Conservation (phyloP, 2,888 invertebrate genomes). For the Junonia oenone region DNA sequence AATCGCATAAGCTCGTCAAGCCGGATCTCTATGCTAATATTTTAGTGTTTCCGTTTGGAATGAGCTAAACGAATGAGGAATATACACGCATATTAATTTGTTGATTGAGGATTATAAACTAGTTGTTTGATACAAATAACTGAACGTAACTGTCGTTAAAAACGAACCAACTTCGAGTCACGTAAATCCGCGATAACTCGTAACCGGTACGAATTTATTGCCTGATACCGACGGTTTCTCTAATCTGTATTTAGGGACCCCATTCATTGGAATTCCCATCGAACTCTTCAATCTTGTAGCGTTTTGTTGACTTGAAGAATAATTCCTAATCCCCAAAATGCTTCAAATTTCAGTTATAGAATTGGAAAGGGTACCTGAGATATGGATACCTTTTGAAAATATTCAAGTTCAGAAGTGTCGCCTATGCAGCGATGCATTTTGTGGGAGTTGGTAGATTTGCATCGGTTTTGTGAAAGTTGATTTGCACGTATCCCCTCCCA, state of each 20-base stretch:
- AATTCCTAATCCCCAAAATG: not conserved
- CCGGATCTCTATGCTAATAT: not conserved
- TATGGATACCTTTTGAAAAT: not conserved
- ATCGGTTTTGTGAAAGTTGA: conserved; percentile 64
- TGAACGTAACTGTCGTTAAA: conserved; percentile 11
- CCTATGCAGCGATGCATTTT: conserved; percentile 8
- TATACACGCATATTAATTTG: not conserved
- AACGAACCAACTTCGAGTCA: conserved; percentile 44
- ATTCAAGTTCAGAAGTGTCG: not conserved
- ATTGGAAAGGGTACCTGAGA: not conserved
- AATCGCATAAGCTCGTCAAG: not conserved
- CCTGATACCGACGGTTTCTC: conserved; percentile 34
- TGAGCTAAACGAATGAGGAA: not conserved
- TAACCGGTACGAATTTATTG: conserved; percentile 58
- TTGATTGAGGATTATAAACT: not conserved
- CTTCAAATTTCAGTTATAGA: too few species aligned
- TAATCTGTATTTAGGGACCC: conserved; percentile 40
- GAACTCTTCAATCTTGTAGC: not conserved
- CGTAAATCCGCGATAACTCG: conserved; percentile 53
- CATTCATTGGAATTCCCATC: not conserved
- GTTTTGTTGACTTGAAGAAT: too few species aligned
- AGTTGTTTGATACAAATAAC: conserved; percentile 1
- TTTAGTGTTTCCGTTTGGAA: not conserved
- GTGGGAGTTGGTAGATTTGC: conserved; percentile 30
- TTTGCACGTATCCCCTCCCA: conserved; percentile 36